These are phyloP conservation scores for Turnix velox DNA, from an alignment of 2,113 vertebrate genomes.

Conservation along the genomic window DNA sequence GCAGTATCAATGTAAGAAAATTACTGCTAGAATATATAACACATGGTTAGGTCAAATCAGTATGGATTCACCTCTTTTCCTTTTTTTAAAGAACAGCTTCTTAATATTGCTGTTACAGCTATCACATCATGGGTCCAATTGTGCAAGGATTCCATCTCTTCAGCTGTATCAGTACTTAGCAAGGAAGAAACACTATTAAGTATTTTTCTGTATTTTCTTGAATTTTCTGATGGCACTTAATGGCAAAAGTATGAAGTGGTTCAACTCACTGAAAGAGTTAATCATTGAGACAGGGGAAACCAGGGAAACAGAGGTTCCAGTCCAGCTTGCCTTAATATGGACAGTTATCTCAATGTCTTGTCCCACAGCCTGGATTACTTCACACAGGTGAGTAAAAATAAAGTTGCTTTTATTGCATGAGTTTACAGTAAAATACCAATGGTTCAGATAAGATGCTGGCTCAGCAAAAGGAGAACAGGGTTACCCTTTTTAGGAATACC, in stretches of 20 bases:
- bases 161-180: background rate
- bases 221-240: background rate
- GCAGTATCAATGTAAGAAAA: background rate
- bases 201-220: background rate
- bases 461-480: background rate
- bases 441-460: background rate
- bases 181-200: background rate
- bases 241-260: background rate
- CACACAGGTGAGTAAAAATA: background rate
- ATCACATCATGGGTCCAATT: background rate
- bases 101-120: background rate
- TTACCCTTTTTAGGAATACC: background rate
- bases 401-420: background rate
- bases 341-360: background rate
- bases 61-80: background rate
- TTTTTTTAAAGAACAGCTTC: background rate
- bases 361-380: background rate
- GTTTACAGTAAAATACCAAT: background rate
- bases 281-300: background rate
- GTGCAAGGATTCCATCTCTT: background rate
- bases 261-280: background rate
- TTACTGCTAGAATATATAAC: background rate
- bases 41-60: background rate
- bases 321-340: background rate
- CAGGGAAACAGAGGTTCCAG: background rate